Conservation (phyloP, 2,113 vertebrate genomes). For the Albula goreensis region DNA sequence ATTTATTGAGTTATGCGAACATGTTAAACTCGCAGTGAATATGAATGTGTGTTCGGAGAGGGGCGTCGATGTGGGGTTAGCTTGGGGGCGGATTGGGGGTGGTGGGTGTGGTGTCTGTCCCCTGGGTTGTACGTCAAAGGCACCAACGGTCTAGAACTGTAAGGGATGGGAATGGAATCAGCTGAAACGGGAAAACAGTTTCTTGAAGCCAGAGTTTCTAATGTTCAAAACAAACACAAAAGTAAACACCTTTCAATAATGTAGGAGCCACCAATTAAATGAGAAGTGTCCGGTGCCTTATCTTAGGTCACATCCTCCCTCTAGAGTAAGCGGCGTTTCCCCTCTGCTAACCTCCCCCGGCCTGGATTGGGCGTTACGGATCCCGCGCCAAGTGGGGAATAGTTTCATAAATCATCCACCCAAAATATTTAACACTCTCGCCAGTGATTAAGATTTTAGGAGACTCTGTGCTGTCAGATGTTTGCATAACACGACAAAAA, state of each 20-base stretch:
- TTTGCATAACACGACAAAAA: background rate
- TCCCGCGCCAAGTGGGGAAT: conserved; percentile 8
- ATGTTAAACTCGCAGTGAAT: background rate
- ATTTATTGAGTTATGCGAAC: background rate
- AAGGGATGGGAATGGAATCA: background rate
- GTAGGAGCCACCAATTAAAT: background rate
- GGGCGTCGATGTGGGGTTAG: background rate
- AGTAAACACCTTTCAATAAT: background rate
- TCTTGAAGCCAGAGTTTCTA: background rate
- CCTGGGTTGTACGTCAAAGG: background rate
- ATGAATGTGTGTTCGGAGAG: background rate
- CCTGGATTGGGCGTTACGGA: background rate
- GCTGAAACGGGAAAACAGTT: background rate
- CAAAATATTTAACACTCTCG: conserved; percentile 5
- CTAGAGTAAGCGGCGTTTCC: background rate
- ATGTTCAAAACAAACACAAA: background rate
- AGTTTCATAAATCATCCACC: conserved; percentile 8
- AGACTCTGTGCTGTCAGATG: background rate
- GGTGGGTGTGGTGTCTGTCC: background rate
- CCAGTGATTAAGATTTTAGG: background rate
- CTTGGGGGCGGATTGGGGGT: background rate
- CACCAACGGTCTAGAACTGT: background rate
- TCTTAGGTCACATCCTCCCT: background rate
- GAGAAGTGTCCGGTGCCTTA: background rate
- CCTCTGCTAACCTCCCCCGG: conserved; percentile 1